A percentile compares a stretch with the other conserved stretches of the same genome.
Evolutionary conservation across 2,113 vertebrate genomes (phyloP).

Genomic region (Anhinga rufa): DNA sequence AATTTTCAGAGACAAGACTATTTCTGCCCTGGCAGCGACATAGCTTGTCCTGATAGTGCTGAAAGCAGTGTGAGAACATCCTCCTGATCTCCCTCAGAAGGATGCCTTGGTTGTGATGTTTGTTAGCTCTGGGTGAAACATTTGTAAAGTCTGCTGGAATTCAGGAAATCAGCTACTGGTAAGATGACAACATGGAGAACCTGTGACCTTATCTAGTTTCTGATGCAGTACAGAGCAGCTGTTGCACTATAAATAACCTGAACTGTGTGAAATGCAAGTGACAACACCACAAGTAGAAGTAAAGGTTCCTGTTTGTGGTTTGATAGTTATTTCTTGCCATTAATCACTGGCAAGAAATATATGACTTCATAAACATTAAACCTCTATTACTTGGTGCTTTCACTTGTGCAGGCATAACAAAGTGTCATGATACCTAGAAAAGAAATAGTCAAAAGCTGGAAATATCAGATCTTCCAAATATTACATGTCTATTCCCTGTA

Average conservation of each 20-base stretch:
- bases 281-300: not conserved
- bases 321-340: not conserved
- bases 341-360: conserved; percentile 26
- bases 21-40: not conserved
- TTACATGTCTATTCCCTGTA: not conserved
- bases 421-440: not conserved
- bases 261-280: conserved; percentile 2
- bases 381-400: not conserved
- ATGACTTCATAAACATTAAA: not conserved
- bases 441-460: not conserved
- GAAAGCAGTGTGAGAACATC: not conserved
- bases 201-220: conserved; percentile 71
- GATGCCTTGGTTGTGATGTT: not conserved
- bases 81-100: not conserved
- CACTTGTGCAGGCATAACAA: not conserved
- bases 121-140: conserved; percentile 14
- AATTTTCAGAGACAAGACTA: not conserved
- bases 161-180: conserved; percentile 31
- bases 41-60: not conserved
- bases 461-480: not conserved
- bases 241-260: conserved; percentile 68
- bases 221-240: conserved; percentile 55
- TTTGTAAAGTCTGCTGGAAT: conserved; percentile 39
- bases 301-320: conserved; percentile 4
- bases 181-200: conserved; percentile 18